phyloP scores from a whole-genome alignment of 2,113 vertebrate genomes.

The Ceratotherium simum region DNA sequence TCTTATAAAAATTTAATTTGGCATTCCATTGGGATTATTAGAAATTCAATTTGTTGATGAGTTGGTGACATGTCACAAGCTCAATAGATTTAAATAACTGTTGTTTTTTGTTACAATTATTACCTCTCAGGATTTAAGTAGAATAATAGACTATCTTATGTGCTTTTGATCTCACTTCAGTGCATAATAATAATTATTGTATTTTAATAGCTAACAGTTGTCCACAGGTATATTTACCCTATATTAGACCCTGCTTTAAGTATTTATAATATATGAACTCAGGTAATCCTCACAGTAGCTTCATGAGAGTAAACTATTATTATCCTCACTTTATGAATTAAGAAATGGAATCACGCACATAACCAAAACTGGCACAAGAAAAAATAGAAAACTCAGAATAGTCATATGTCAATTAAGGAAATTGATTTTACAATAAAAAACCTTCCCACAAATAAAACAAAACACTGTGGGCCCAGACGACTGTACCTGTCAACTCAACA shows the following conservation, averaged over 20 bases:
- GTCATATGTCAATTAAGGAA: not conserved
- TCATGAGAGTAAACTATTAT: not conserved
- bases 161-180: not conserved
- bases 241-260: not conserved
- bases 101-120: not conserved
- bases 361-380: not conserved
- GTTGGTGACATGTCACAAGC: not conserved
- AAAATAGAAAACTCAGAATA: not conserved
- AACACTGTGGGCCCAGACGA: not conserved
- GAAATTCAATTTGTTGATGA: not conserved
- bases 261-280: not conserved
- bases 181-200: not conserved
- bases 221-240: not conserved
- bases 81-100: not conserved
- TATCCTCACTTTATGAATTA: not conserved
- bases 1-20: slow-evolving; percentile 39
- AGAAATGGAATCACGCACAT: not conserved
- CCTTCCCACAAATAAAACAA: not conserved
- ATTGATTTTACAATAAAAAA: not conserved
- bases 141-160: not conserved
- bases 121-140: not conserved
- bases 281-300: not conserved
- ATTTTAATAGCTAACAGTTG: slow-evolving; percentile 29
- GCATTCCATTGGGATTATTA: not conserved
- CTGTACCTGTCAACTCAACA: not conserved